Conservation (phyloP, 2,888 invertebrate species). For the Cyrtodaria siliqua region DNA sequence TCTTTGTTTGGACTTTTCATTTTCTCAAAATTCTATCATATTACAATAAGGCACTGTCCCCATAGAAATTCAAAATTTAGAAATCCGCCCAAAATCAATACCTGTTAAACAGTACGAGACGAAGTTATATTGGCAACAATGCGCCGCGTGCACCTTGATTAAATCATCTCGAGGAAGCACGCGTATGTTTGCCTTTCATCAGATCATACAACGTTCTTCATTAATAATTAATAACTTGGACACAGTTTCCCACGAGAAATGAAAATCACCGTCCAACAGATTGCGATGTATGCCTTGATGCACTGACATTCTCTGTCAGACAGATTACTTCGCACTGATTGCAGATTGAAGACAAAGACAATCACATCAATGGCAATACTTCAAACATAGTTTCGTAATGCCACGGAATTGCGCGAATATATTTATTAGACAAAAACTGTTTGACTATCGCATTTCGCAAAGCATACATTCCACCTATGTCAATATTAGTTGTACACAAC, state of each 20-base stretch:
- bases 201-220: conserved; percentile 7
- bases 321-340: no score
- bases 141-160: conserved; percentile 34
- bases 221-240: conserved; percentile 43
- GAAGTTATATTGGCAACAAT: conserved; percentile 1
- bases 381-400: conserved; percentile 1
- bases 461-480: no score
- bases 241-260: conserved; percentile 54
- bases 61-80: conserved; percentile 29
- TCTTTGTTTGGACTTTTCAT: conserved; percentile 40
- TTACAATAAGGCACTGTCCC: conserved; percentile 32
- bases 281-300: not conserved
- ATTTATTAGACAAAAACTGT: no score
- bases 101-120: conserved; percentile 16
- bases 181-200: conserved; percentile 17
- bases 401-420: no score
- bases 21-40: conserved; percentile 28
- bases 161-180: conserved; percentile 14
- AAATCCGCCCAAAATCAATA: conserved; percentile 27
- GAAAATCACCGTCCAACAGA: conserved; percentile 1
- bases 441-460: no score
- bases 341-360: not conserved
- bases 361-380: not conserved
- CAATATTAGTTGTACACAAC: no score
- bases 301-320: not conserved